A percentile compares a stretch with the other conserved stretches of the same genome.
These are phyloP conservation scores for Ophiothrix spiculata DNA, from an alignment of 35 echinoderm and acorn worm species.

Conservation along the genomic window DNA sequence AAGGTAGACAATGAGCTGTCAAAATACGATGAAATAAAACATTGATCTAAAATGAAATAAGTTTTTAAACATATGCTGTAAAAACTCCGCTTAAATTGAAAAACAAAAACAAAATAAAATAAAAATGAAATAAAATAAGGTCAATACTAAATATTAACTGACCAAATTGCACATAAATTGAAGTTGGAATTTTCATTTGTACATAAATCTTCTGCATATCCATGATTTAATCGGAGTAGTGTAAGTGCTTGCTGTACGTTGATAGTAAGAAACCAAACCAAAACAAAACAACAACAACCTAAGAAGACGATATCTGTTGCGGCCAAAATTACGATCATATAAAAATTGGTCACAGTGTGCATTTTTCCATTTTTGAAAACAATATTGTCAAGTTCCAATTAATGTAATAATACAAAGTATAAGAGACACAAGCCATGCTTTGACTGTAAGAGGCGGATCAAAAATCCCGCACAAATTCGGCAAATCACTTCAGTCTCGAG, in stretches of 20 bases:
- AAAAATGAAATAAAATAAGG: too few relatives aligned
- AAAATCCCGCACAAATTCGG: neutral
- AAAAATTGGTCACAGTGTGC: constrained; percentile 94
- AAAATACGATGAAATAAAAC: too few relatives aligned
- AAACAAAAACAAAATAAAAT: too few relatives aligned
- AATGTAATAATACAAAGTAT: constrained; percentile 65
- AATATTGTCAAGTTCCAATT: constrained; percentile 72
- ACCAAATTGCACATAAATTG: constrained; percentile 93
- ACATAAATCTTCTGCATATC: constrained; percentile 67
- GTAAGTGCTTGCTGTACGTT: constrained; percentile 32
- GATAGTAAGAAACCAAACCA: too few relatives aligned
- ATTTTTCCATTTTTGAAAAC: constrained; percentile 73
- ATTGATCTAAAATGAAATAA: too few relatives aligned
- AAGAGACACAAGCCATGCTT: constrained; percentile 55
- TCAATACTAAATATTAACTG: too few relatives aligned
- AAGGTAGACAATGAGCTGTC: too few relatives aligned
- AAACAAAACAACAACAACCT: constrained; percentile 59
- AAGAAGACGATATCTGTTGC: constrained; percentile 87
- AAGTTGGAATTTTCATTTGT: too few relatives aligned
- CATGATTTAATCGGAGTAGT: constrained; percentile 51
- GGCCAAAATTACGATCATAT: constrained; percentile 93
- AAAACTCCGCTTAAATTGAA: too few relatives aligned
- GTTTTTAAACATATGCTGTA: too few relatives aligned
- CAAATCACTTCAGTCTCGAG: neutral
- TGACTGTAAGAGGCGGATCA: neutral